Evolutionary conservation across 2,888 invertebrate species (phyloP).

Genomic region (Limenitis camilla): DNA sequence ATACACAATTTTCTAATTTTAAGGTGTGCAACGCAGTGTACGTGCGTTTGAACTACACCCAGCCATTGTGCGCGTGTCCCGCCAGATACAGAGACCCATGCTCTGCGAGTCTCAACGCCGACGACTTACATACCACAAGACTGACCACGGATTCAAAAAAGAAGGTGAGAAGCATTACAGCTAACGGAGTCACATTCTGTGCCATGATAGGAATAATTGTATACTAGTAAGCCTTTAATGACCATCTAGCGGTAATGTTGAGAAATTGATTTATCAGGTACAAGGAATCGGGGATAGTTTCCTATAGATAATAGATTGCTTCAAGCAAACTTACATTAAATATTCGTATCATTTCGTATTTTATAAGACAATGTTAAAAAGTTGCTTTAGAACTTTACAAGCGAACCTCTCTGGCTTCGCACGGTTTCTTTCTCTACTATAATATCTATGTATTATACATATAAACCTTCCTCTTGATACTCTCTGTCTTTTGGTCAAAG

Average conservation of each 20-base stretch:
- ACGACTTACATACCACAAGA: slow-evolving; percentile 93
- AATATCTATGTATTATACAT: too few relatives aligned
- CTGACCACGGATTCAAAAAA: slow-evolving; percentile 89
- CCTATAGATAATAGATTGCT: neutral
- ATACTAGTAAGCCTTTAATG: slow-evolving; percentile 6
- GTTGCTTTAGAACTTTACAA: neutral
- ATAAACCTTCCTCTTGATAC: too few relatives aligned
- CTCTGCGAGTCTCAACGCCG: slow-evolving; percentile 90
- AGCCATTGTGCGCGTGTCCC: slow-evolving; percentile 93
- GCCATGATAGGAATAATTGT: slow-evolving; percentile 14
- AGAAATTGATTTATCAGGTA: slow-evolving; percentile 2
- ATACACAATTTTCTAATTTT: neutral
- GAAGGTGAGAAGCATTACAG: slow-evolving; percentile 73
- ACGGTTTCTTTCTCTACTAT: too few relatives aligned
- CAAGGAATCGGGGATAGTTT: neutral
- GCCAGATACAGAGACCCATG: slow-evolving; percentile 91
- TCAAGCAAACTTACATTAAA: neutral
- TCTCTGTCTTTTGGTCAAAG: too few relatives aligned
- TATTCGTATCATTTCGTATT: too few relatives aligned
- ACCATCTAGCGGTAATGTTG: slow-evolving; percentile 4
- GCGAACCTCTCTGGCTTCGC: too few relatives aligned
- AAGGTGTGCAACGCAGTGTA: slow-evolving; percentile 95
- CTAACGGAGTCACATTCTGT: slow-evolving; percentile 18
- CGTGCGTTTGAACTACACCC: slow-evolving; percentile 92
- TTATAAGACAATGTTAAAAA: too few relatives aligned